Evolutionary conservation across 2,888 invertebrate genomes (phyloP).

Genomic region (Tinea pellionella): DNA sequence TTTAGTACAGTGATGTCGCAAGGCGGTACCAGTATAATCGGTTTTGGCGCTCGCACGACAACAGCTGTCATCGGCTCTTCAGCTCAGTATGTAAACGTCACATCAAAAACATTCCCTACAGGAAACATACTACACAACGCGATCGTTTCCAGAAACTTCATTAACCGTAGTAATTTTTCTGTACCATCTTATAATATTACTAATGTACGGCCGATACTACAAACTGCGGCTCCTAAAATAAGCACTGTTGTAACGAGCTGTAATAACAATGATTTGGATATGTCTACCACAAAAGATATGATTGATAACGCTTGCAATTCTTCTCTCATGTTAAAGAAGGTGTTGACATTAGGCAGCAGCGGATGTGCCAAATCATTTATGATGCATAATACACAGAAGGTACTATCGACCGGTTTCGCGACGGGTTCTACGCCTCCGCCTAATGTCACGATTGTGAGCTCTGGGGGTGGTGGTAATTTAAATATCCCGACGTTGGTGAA

Average conservation of each 20-base stretch:
- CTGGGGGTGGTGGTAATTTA: conserved; percentile 42
- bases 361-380: conserved; percentile 58
- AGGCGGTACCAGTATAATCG: conserved; percentile 59
- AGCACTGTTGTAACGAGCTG: conserved; percentile 38
- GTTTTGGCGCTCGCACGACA: conserved; percentile 52
- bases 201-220: conserved; percentile 41
- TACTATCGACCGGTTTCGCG: conserved; percentile 56
- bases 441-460: conserved; percentile 61
- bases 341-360: conserved; percentile 57
- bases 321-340: conserved; percentile 64
- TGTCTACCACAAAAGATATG: conserved; percentile 62
- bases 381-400: conserved; percentile 65
- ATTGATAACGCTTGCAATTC: conserved; percentile 64
- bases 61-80: conserved; percentile 49
- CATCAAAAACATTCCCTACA: conserved; percentile 59
- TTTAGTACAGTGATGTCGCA: conserved; percentile 63
- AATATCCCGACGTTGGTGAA: conserved; percentile 34
- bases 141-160: conserved; percentile 58
- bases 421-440: conserved; percentile 55
- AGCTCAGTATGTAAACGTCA: conserved; percentile 56
- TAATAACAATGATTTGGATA: conserved; percentile 46
- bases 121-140: conserved; percentile 64
- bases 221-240: conserved; percentile 47
- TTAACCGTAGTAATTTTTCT: conserved; percentile 44
- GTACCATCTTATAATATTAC: conserved; percentile 52